Conservation (phyloP, 2,888 invertebrate species). For the Anodontia alba region DNA sequence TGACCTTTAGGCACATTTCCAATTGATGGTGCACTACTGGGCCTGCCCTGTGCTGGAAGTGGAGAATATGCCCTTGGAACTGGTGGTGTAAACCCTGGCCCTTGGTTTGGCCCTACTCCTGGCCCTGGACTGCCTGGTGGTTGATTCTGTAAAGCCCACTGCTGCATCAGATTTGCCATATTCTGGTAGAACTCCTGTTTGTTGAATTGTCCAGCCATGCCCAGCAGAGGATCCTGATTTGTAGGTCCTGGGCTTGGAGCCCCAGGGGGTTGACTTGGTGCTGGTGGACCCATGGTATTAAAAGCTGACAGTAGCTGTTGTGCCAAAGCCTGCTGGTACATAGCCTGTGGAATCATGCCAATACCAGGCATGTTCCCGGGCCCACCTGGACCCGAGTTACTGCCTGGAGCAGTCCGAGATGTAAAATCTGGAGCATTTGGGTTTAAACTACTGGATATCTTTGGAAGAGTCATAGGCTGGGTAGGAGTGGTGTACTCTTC, state of each 20-base stretch:
- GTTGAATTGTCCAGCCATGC: conserved; percentile 54
- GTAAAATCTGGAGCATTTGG: conserved; percentile 93
- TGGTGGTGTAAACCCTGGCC: conserved; percentile 54
- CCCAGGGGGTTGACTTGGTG: conserved; percentile 30
- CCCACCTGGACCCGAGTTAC: conserved; percentile 28
- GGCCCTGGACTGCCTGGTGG: conserved; percentile 49
- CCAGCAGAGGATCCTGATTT: conserved; percentile 54
- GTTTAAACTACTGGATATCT: conserved; percentile 88
- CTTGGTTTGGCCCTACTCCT: conserved; percentile 50
- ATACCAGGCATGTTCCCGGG: conserved; percentile 40
- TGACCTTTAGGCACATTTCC: conserved; percentile 80
- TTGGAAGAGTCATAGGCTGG: conserved; percentile 84
- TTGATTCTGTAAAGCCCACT: conserved; percentile 65
- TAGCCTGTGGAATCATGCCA: conserved; percentile 49
- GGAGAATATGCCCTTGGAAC: conserved; percentile 73
- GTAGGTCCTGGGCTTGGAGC: conserved; percentile 15
- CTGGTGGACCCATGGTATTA: conserved; percentile 51
- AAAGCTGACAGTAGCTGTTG: conserved; percentile 63
- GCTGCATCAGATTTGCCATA: conserved; percentile 67
- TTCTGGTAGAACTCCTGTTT: conserved; percentile 68
- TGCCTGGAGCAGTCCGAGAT: conserved; percentile 76
- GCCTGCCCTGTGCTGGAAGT: conserved; percentile 74
- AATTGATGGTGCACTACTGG: conserved; percentile 81
- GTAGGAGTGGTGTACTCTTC: conserved; percentile 83
- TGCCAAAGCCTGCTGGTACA: conserved; percentile 68